Base-by-base conservation (phyloP, 2,797 vertebrate genomes). In the Sebastes vulpes region DNA sequence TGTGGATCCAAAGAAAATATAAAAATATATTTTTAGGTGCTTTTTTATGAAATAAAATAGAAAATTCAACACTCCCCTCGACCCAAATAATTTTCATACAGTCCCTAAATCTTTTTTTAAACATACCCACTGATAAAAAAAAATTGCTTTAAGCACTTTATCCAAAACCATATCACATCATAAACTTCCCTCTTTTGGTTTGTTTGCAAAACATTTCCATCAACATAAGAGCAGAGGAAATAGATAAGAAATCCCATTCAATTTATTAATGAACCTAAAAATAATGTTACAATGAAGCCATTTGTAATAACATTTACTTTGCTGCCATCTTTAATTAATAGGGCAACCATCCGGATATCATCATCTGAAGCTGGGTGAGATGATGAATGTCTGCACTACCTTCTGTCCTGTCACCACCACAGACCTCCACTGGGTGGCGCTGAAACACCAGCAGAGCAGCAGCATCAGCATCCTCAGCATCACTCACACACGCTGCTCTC, bases 361-460 rank as follows among this genome's bases (percentile, higher is more conserved):
- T 54, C 7, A 10, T 32, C 12, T 64, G 28, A 9, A 72, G 35
- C 32, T 20, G 59, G 21, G 11, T 61, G 63, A 79, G 53, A 74
- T 29, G 57, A 74, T 26, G 23, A 50, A 57, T 8, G 64, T 58
- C 64, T 54, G 72, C 18, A 9, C 32, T 21, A 20, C 57, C 58
- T 63, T 11, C 60, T 11, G 9, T 11, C 31, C n/a, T 26, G 0
- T 16, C 38, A 42, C 2, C 2, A 16, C 35, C 53, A 0, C 57
- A 1, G 10, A 6, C 5, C 28, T 18, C 91, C 95, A 70, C 92
- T 91, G 84, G 84, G 52, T 79, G 94, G 83, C 91, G 92, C 86
- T 91, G 29, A 75, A 90, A 76, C 74, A 83, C 88, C 82, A 21
- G 78, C 23, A 2, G 12, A 14, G 42, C 42, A 46, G 6, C 38